These are phyloP conservation scores for Caenorhabditis japonica DNA, from an alignment of 2,888 invertebrate genomes.

Conservation along the genomic window DNA sequence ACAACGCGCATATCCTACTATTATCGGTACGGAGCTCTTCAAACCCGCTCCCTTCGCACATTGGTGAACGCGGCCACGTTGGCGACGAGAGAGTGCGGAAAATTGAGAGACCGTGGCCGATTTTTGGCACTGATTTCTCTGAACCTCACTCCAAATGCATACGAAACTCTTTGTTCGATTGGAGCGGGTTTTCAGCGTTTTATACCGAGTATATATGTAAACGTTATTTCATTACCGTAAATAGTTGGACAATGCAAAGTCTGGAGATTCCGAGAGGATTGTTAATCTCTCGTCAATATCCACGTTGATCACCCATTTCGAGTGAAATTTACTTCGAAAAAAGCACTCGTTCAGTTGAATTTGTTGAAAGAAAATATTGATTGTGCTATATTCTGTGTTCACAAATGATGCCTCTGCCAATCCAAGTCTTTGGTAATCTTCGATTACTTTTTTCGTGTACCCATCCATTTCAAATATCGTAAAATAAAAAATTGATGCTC, in stretches of 20 bases:
- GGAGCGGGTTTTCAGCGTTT: too few species aligned
- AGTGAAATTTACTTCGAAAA: constrained; percentile 15
- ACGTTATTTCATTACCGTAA: too few species aligned
- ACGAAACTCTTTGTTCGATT: too few species aligned
- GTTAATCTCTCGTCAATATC: constrained; percentile 11
- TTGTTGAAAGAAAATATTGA: constrained; percentile 7
- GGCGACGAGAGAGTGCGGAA: too few species aligned
- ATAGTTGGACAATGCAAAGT: background rate
- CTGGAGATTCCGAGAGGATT: background rate
- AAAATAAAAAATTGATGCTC: constrained; percentile 14
- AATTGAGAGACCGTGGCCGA: too few species aligned
- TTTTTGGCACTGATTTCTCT: too few species aligned
- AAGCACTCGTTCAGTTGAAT: constrained; percentile 16
- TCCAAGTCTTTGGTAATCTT: constrained; percentile 1
- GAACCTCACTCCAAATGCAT: too few species aligned
- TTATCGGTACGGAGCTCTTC: too few species aligned
- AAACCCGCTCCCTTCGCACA: too few species aligned
- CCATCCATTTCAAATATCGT: constrained; percentile 4
- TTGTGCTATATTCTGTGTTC: background rate
- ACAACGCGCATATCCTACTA: too few species aligned
- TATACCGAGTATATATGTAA: too few species aligned
- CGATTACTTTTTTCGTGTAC: constrained; percentile 1
- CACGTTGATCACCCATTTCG: constrained; percentile 20
- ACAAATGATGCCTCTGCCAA: background rate
- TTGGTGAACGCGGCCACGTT: too few species aligned